Evolutionary conservation across 2,113 vertebrate species (phyloP).

Genomic region (Ia io): DNA sequence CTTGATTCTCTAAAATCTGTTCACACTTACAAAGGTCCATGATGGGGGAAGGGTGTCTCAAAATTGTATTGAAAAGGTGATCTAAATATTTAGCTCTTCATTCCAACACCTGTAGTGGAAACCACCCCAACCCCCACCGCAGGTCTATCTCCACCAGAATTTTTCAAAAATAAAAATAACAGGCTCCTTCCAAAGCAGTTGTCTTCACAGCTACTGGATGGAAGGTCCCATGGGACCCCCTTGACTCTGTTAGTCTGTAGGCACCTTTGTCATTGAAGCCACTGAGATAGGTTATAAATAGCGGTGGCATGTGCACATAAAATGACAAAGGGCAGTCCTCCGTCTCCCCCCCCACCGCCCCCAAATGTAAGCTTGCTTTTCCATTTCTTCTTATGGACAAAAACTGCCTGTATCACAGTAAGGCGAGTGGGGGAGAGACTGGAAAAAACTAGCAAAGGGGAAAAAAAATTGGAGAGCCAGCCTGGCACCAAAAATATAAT

Average conservation of each 20-base stretch:
- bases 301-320: rapidly evolving
- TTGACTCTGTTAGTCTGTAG: background rate
- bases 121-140: rapidly evolving
- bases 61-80: background rate
- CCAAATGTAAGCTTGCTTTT: background rate
- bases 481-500: conserved; percentile 84
- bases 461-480: conserved; percentile 76
- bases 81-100: background rate
- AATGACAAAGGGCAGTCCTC: conserved; percentile 3
- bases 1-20: background rate
- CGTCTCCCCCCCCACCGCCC: background rate
- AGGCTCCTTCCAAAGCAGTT: conserved; percentile 48
- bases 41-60: background rate
- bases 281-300: background rate
- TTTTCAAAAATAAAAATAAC: background rate
- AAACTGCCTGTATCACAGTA: conserved; percentile 66
- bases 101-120: background rate
- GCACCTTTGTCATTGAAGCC: background rate
- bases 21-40: background rate
- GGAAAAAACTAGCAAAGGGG: conserved; percentile 67
- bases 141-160: background rate
- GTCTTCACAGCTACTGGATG: conserved; percentile 5
- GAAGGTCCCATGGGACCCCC: background rate
- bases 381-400: conserved; percentile 59
- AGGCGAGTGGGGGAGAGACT: background rate